Base-by-base conservation (phyloP, 1,140 invertebrate species). In the Drosophila pseudoananassae region DNA sequence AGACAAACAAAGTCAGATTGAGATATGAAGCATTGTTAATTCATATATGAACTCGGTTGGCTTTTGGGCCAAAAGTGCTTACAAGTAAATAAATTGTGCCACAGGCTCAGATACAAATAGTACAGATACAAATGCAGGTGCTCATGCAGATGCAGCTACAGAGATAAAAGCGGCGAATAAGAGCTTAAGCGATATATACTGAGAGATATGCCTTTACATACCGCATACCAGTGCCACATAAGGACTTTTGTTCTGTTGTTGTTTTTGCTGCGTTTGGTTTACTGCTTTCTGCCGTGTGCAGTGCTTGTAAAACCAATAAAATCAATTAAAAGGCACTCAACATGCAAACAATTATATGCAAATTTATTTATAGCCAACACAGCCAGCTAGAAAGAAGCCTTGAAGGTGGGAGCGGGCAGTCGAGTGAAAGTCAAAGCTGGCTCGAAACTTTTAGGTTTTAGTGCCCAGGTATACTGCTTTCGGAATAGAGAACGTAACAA, bases 341-440 rank as follows among this genome's bases (percentile, higher is more conserved):
- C 78, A 88, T 88, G 78, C 83, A 87, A 88, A 88, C 83, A 89
- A 87, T 87, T 87, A 88, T 87, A 87, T 87, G 83, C 84, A 88
- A 88, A 88, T 88, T 89, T 72, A 87, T 81, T 87, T 81, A 75
- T 87, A 75, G 60, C 87, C 65, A 70, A 53, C 76, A 29, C 49
- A 59, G 27, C 27, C 20, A 40, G 40, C 63, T 45, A 65, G 57
- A 59, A 43, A 38, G 57, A 29, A 57, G 47, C 49, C 63, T 43
- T 40, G 52, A 49, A 38, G 8, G 31, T 14, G 14, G 6, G 38
- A n/a, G 38, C 14, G 2, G 12, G 10, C 3, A 52, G 14, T 27
- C 14, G n/a, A 60, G 59, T 59, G 46, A 74, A 82, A 74, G 78
- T 82, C 70, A 88, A 79, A 88, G 75, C 83, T 69, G 70, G 65